Base-by-base conservation (phyloP, 2,797 vertebrate species). In the Scomberomorus guttatus region DNA sequence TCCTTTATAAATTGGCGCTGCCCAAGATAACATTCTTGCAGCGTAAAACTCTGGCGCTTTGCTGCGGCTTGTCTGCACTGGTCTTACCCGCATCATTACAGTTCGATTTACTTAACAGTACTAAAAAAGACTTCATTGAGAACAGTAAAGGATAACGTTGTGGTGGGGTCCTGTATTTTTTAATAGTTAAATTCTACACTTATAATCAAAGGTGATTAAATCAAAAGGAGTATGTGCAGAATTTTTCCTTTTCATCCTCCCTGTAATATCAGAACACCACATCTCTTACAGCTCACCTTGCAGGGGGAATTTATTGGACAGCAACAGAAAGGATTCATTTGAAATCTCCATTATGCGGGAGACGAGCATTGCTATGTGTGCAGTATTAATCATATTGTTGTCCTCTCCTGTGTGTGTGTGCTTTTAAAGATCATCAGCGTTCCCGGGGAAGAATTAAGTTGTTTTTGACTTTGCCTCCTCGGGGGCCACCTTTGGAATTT, bases 351-450 rank as follows among this genome's bases (percentile, higher is more conserved):
- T 82, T 83, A 84, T 0, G n/a, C 52, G 72, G 22, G 72, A 82
- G 80, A 75, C 15, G 12, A 72, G 63, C 60, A 9, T 48, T 54
- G 67, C 69, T 20, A 67, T 12, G 14, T 78, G 54, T 56, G 68
- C 56, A n/a, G 39, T 57, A 90, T 93, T 78, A 82, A 85, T 90
- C 84, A 81, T 24, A n/a, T 32, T 51, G 29, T 52, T 63, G 58
- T 62, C 60, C 57, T 62, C 60, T 51, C 39, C n/a, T 4, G 37
- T 39, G 61, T 29, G 46, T 48, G 51, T 51, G 46, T 34, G 62
- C 60, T 61, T 81, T 82, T 68, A 66, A 76, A 86, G 59, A 85
- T 75, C 72, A 83, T 88, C 80, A 58, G 65, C n/a, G 54, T 81
- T 87, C 78, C 52, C 17, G 0, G 24, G 50, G 57, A 72, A 56